A percentile compares a stretch with the other conserved stretches of the same genome.
Evolutionary conservation across 2,113 vertebrate species (phyloP).

Genomic region (Prochilodus magdalenae): DNA sequence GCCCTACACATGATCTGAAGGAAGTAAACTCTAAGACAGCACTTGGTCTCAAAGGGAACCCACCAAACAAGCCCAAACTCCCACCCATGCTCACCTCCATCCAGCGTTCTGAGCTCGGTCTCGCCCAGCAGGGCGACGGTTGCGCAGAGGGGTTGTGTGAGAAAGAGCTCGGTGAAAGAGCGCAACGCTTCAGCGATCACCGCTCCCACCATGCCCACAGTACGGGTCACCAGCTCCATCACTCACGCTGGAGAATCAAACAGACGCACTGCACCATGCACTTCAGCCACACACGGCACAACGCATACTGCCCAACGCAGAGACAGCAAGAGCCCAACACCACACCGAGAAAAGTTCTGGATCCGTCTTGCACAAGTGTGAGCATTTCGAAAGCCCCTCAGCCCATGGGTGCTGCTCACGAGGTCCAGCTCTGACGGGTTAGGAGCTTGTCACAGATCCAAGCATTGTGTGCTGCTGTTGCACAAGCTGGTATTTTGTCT

Average conservation of each 20-base stretch:
- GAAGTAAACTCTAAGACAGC: too few relatives aligned
- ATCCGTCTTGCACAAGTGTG: not conserved
- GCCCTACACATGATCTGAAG: too few relatives aligned
- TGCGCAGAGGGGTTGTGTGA: constrained; percentile 29
- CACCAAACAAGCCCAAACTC: not conserved
- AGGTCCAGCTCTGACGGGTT: not conserved
- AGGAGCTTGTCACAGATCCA: not conserved
- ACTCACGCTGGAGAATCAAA: not conserved
- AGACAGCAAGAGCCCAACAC: not conserved
- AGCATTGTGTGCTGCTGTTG: constrained; percentile 12
- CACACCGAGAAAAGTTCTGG: not conserved
- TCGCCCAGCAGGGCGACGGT: constrained; percentile 14
- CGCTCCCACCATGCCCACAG: not conserved
- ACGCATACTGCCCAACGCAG: not conserved
- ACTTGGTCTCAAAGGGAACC: not conserved
- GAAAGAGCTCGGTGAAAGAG: constrained; percentile 49
- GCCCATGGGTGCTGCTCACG: not conserved
- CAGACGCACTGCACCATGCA: not conserved
- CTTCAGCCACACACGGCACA: not conserved
- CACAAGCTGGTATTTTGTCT: not conserved
- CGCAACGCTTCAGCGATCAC: constrained; percentile 23
- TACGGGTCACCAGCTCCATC: constrained; percentile 38
- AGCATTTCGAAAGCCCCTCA: not conserved
- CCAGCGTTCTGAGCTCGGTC: constrained; percentile 33
- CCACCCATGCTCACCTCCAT: constrained; percentile 31